Base-by-base conservation (phyloP, 2,888 invertebrate species). In the Romanomermis culicivorax region DNA sequence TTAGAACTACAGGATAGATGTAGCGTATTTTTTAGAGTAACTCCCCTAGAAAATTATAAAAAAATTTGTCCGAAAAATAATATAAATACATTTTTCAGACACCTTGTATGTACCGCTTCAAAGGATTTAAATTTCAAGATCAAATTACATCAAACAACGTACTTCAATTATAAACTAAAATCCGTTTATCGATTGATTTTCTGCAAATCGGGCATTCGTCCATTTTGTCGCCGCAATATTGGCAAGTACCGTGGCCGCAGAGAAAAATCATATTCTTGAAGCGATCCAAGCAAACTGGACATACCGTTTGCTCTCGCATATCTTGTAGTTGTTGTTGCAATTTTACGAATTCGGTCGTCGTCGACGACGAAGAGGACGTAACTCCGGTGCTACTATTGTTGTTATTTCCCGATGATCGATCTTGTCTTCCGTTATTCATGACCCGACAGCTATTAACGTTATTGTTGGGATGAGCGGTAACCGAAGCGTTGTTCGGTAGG, bases 251-350 rank as follows among this genome's bases (percentile, higher is more conserved):
- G 72, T 95, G 93, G 3, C 93, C 93, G 72, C 93, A 93, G 48
- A 91, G 77, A 76, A 91, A 93, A 64, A 91, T 89, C 89, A 95
- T 91, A 74, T 95, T 93, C 76, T 91, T 93, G 66, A 91, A 76
- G 30, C 91, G 82, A 74, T 95, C 93, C 75, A 95, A 77, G 73
- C 93, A 95, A 60, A 95, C 89, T 2, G 93, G 93, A 68, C 93
- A 95, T 83, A 89, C 88, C 1, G 91, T 93, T 88, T 93, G 78
- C 25, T 57, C 57, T 26, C 51, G 49, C 53, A 56, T 53, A 42
- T 56, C 56, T 71, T 91, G 88, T 58, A 95, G 72, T 68, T 93
- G 91, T 69, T 93, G 89, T 68, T 85, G 85, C 47, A 87, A 72
- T 68, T 86, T 86, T 69, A 85, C 83, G 36, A 36, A 36, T 36